phyloP scores from a whole-genome alignment of 2,113 vertebrate species.

The Cariama cristata region DNA sequence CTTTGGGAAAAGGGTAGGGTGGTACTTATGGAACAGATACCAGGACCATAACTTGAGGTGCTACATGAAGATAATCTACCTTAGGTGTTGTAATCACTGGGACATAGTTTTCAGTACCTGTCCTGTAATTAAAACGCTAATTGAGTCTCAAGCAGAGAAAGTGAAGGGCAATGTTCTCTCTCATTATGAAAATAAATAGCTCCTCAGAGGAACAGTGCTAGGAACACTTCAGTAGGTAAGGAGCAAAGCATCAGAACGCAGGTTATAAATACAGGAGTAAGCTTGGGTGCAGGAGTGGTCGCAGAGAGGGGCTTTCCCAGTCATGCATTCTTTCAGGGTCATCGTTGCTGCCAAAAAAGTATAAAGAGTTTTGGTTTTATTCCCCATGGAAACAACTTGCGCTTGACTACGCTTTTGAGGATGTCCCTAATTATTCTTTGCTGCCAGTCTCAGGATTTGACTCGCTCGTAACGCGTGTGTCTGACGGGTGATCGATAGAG shows the following conservation, averaged over 20 bases:
- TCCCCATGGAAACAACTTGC: background rate
- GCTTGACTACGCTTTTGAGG: background rate
- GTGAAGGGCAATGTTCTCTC: rapidly evolving
- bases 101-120: background rate
- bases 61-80: rapidly evolving
- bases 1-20: background rate
- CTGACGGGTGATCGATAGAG: rapidly evolving
- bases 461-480: rapidly evolving
- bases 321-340: rapidly evolving
- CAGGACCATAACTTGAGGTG: background rate
- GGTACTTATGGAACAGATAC: too few relatives aligned
- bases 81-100: rapidly evolving
- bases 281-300: too few relatives aligned
- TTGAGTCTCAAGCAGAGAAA: background rate
- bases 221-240: background rate
- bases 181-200: background rate
- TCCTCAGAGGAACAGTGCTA: background rate
- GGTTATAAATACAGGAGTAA: background rate
- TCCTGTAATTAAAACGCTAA: background rate
- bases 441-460: background rate
- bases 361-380: background rate
- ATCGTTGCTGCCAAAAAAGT: rapidly evolving
- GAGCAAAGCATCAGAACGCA: background rate
- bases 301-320: background rate
- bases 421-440: background rate